Evolutionary conservation across 2,797 vertebrate species (phyloP).

Genomic region (Fundulus diaphanus): DNA sequence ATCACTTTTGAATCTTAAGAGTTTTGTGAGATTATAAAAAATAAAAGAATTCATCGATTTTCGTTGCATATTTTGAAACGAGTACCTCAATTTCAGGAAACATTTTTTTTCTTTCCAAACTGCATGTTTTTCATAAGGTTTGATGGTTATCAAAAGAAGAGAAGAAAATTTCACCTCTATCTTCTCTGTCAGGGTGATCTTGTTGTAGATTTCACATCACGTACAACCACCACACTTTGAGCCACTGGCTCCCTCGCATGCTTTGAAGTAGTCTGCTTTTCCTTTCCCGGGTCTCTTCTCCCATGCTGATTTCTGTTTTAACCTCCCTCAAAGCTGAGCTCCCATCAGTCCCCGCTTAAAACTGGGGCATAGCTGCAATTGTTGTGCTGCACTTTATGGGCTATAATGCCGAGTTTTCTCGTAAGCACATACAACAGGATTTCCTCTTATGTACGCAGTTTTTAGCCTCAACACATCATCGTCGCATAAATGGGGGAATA

Average conservation of each 20-base stretch:
- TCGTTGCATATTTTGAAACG: background rate
- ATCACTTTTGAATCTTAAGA: background rate
- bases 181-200: slow-evolving; percentile 62
- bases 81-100: slow-evolving; percentile 4
- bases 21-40: background rate
- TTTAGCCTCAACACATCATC: slow-evolving; percentile 10
- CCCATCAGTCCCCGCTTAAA: slow-evolving; percentile 56
- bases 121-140: slow-evolving; percentile 43
- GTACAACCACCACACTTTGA: slow-evolving; percentile 66
- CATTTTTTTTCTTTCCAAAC: background rate
- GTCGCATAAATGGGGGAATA: slow-evolving; percentile 6
- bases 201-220: slow-evolving; percentile 70
- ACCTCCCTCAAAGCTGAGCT: slow-evolving; percentile 60
- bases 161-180: slow-evolving; percentile 58
- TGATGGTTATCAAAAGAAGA: slow-evolving; percentile 47
- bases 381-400: slow-evolving; percentile 46
- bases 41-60: background rate
- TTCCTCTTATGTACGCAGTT: slow-evolving; percentile 36
- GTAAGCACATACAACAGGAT: slow-evolving; percentile 41
- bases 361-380: slow-evolving; percentile 59
- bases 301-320: slow-evolving; percentile 50
- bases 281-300: slow-evolving; percentile 56
- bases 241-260: slow-evolving; percentile 64
- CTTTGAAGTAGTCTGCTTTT: slow-evolving; percentile 72
- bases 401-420: slow-evolving; percentile 49